phyloP scores from a whole-genome alignment of 1,140 invertebrate genomes.

The Drosophila seguyi region DNA sequence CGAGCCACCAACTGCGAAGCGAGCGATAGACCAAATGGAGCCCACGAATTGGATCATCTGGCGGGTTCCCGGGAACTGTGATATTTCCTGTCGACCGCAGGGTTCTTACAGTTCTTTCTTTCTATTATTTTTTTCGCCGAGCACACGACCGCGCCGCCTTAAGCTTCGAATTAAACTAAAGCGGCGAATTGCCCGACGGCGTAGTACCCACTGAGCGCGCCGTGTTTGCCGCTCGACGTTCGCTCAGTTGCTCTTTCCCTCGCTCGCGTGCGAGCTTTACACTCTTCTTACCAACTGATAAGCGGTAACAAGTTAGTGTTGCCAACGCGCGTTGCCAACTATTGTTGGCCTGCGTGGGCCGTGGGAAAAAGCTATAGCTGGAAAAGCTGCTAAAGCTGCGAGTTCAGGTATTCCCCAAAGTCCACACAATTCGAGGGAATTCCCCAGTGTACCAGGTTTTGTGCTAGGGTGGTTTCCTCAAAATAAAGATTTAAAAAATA shows the following conservation, averaged over 20 bases:
- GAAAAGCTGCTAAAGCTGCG: constrained; percentile 18
- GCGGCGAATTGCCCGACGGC: constrained; percentile 56
- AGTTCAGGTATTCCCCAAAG: constrained; percentile 1
- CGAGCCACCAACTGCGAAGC: neutral
- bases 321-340: constrained; percentile 43
- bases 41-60: constrained; percentile 11
- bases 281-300: constrained; percentile 51
- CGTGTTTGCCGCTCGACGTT: constrained; percentile 1
- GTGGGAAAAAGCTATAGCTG: constrained; percentile 33
- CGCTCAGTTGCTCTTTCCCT: constrained; percentile 3
- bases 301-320: constrained; percentile 30
- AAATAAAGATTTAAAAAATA: too few species aligned
- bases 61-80: constrained; percentile 6
- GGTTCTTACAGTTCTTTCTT: neutral
- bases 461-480: too few species aligned
- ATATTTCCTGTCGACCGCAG: constrained; percentile 17
- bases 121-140: constrained; percentile 14
- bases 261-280: constrained; percentile 17
- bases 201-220: constrained; percentile 37
- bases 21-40: constrained; percentile 17
- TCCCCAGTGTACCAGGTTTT: constrained; percentile 4
- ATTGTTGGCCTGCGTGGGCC: constrained; percentile 5
- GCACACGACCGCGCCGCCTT: constrained; percentile 49
- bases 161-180: constrained; percentile 63
- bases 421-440: constrained; percentile 4